Base-by-base conservation (phyloP, 2,888 invertebrate species). In the Xanthia icteritia region DNA sequence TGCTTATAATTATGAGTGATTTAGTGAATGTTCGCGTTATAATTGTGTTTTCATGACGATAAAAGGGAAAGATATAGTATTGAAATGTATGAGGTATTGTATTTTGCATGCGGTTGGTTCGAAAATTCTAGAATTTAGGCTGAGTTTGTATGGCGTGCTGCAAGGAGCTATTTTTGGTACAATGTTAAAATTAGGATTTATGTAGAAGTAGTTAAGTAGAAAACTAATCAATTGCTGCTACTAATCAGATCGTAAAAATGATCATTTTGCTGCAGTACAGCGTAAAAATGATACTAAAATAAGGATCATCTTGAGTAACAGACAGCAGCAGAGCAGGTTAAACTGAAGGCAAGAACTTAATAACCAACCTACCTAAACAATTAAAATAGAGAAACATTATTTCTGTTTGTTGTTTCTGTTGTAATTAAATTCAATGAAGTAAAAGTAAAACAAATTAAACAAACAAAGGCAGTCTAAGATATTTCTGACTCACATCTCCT, bases 31-130 rank as follows among this genome's bases (percentile, higher is more conserved):
- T 73, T 78, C 2, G 70, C 66, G 66, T 61, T 86, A 70, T 83
- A 83, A 86, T 86, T 69, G 69, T 75, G 66, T 67, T 86, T 86
- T 79, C 73, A 86, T 83, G 79, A 69, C 64, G 79, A 84, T 86
- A 68, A 77, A 85, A 85, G 64, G 56, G 42, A 64, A 73, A 66
- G 74, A 77, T 84, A 69, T 17, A 17, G 8, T 74, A 63, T 69
- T 63, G 39, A 58, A 71, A 77, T 20, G 64, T 58, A 27, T 65
- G 36, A 31, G 5, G 65, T 51, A 72, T 39, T 27, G 54, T 72
- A 20, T 71, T 75, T 86, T 17, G 39, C 54, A 3, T 39, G 71
- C 20, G 39, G 27, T 58, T 31, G 61, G 13, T 42, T 69, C 3
- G 45, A 61, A 42, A 9, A 42, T 77, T 71, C 9, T 65, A 58